phyloP scores from a whole-genome alignment of 2,888 invertebrate genomes.

The Papilio protenor region DNA sequence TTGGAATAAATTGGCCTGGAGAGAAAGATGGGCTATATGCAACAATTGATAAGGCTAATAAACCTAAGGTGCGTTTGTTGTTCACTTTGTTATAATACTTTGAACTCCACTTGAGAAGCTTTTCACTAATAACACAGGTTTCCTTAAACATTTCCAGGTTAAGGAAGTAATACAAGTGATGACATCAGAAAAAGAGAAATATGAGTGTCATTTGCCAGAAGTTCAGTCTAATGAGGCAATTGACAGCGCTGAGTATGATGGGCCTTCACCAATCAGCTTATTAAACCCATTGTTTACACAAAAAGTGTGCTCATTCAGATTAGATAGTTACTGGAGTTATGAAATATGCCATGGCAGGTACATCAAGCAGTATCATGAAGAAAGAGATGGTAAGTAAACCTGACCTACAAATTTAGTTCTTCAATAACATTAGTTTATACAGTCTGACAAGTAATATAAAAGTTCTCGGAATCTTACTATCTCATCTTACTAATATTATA shows the following conservation, averaged over 20 bases:
- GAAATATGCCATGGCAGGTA: slow-evolving; percentile 97
- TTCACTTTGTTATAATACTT: background rate
- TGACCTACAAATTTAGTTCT: no score
- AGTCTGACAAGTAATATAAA: no score
- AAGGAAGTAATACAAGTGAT: slow-evolving; percentile 87
- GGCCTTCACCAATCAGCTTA: slow-evolving; percentile 91
- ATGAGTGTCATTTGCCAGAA: slow-evolving; percentile 92
- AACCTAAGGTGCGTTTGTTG: slow-evolving; percentile 57
- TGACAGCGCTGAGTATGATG: slow-evolving; percentile 86
- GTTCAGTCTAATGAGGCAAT: slow-evolving; percentile 81
- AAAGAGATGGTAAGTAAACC: slow-evolving; percentile 87
- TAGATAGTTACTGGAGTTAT: slow-evolving; percentile 98
- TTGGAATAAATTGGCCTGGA: slow-evolving; percentile 91
- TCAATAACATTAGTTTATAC: no score
- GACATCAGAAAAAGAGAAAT: slow-evolving; percentile 92
- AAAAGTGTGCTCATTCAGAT: slow-evolving; percentile 92
- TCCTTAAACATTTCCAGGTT: slow-evolving; percentile 54
- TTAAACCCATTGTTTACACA: slow-evolving; percentile 90
- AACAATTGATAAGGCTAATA: slow-evolving; percentile 61
- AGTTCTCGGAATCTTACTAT: no score
- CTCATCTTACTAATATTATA: no score
- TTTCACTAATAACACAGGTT: background rate
- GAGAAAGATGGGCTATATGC: slow-evolving; percentile 58
- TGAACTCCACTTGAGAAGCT: background rate
- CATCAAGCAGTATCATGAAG: slow-evolving; percentile 97